Base-by-base conservation (phyloP, 1,140 invertebrate species). In the Caenorhabditis tropicalis region DNA sequence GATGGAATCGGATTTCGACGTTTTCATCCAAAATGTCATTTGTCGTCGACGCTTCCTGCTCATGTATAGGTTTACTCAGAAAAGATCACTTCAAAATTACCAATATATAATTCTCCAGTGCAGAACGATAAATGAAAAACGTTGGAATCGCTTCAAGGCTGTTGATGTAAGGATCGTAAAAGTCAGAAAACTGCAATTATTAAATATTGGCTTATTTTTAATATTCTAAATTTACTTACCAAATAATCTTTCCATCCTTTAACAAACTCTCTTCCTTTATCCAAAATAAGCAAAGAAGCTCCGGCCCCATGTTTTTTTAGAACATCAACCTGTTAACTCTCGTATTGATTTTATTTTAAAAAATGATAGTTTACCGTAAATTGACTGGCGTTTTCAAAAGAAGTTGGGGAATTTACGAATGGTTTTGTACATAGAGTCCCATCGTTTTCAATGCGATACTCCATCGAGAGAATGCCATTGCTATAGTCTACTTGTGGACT, bases 121-220 rank as follows among this genome's bases (percentile, higher is more conserved):
- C 36, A 16, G 87, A 29, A 6, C 82, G 27, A 81, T 90, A 90
- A 10, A 89, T 83, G 58, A 86, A 90, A 58, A 90, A 90, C 7
- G 86, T 82, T 24, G 86, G 74, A 24, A 86, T 70, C 16, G 70
- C 51, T 9, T 29, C 36, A 10, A 53, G 31, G 49, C 43, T 79
- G 31, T 83, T 87, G 24, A 90, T 81, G 84, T 90, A 87, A 16
- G 89, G 88, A 79, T 89, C 89, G 86, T 85, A 90, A 70, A 90
- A 90, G 9, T 88, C 87, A 5, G 89, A 85, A 48, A 88, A 89
- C 89, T 89, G 31, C 70, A 89, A 85, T 6, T 10, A 19, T 19
- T 1, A 60, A 29, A 1, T 15, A 2, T 21, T 24, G 83, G 39
- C 51, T 49, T n/a, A 70, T 27, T 9, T 9, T 46, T 27, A 43